Percentiles rank a stretch among this genome's conserved stretches.
These are phyloP conservation scores for Nasonia longicornis DNA, from an alignment of 1,140 invertebrate species.

Conservation along the genomic window DNA sequence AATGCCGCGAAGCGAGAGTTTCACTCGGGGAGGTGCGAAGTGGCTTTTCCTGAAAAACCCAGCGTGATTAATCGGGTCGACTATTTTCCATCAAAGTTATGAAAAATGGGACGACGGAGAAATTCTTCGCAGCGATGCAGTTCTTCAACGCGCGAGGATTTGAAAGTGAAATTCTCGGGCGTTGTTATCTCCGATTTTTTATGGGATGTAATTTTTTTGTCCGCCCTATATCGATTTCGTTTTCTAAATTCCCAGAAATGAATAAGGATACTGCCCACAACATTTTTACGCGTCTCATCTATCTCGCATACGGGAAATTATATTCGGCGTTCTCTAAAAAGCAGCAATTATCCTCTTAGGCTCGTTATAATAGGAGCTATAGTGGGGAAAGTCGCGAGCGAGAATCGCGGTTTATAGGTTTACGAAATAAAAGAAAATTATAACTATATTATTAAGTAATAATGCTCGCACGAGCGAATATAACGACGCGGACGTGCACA, in stretches of 20 bases:
- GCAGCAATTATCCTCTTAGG: not conserved
- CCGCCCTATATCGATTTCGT: not conserved
- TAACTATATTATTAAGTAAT: constrained; percentile 18
- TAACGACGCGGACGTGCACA: constrained; percentile 1
- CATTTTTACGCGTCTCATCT: too few relatives aligned
- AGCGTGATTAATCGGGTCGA: not conserved
- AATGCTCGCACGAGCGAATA: not conserved
- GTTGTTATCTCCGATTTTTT: too few relatives aligned
- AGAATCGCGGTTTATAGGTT: constrained; percentile 21
- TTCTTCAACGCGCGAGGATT: not conserved
- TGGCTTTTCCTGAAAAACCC: not conserved
- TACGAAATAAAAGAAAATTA: constrained; percentile 12
- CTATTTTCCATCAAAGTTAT: not conserved
- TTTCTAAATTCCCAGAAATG: not conserved
- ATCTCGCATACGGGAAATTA: not conserved
- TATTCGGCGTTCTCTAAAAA: not conserved
- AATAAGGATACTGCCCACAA: too few relatives aligned
- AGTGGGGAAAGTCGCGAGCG: not conserved
- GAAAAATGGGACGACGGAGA: too few relatives aligned
- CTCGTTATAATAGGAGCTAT: not conserved
- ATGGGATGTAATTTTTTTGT: not conserved
- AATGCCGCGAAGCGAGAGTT: not conserved
- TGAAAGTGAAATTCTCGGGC: not conserved
- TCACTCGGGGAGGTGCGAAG: not conserved
- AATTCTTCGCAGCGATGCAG: too few relatives aligned